These are phyloP conservation scores for Coracopsis vasa DNA, from an alignment of 2,113 vertebrate genomes.

Conservation along the genomic window DNA sequence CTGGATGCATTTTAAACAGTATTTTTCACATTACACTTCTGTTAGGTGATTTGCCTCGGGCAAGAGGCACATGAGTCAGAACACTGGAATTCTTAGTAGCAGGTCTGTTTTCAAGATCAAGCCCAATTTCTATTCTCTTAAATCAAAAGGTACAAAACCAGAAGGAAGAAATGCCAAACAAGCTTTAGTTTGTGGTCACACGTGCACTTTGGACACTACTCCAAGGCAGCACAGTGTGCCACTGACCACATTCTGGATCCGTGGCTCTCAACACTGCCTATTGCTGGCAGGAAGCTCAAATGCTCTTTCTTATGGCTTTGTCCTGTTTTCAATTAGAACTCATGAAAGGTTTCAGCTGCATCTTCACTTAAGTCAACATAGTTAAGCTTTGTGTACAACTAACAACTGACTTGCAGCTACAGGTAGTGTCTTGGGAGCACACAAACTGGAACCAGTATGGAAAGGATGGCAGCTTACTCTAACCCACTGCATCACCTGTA, in stretches of 20 bases:
- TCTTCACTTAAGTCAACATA: not conserved
- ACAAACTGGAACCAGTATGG: not conserved
- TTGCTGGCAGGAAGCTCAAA: not conserved
- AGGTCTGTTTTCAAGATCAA: not conserved
- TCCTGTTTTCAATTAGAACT: not conserved
- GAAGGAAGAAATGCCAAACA: not conserved
- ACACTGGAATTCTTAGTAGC: not conserved
- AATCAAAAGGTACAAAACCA: not conserved
- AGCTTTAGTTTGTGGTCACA: not conserved
- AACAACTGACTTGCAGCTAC: not conserved
- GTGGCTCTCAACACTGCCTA: fast-evolving
- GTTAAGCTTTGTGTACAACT: not conserved
- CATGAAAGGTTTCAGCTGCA: not conserved
- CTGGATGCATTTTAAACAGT: not conserved
- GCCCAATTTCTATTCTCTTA: not conserved
- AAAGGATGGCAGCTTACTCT: not conserved
- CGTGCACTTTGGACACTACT: fast-evolving
- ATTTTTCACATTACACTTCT: not conserved
- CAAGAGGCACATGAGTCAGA: not conserved
- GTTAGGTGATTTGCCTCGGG: not conserved
- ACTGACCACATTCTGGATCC: fast-evolving
- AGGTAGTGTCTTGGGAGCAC: not conserved
- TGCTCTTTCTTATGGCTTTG: not conserved
- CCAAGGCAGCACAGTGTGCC: not conserved
- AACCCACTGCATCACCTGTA: not conserved